Evolutionary conservation across 2,113 vertebrate species (phyloP).

Genomic region (Rhombomys opimus): DNA sequence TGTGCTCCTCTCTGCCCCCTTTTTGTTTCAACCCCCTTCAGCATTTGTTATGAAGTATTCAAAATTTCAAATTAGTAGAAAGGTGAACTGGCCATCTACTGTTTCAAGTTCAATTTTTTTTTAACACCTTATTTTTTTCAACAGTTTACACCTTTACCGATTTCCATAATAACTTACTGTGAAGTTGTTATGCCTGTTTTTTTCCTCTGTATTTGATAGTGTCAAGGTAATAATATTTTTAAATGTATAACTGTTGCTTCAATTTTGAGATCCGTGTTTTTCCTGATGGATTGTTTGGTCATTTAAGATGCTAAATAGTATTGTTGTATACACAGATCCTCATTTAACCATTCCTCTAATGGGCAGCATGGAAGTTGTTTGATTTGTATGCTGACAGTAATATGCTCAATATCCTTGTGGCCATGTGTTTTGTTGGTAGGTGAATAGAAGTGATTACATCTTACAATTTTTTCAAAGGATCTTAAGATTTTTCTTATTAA

Average conservation of each 20-base stretch:
- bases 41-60: not conserved
- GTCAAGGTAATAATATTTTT: not conserved
- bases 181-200: slow-evolving; percentile 1
- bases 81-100: not conserved
- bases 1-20: not conserved
- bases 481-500: not conserved
- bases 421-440: not conserved
- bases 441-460: not conserved
- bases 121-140: not conserved
- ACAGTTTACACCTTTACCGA: not conserved
- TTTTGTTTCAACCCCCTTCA: not conserved
- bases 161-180: not conserved
- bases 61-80: not conserved
- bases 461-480: slow-evolving; percentile 44
- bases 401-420: not conserved
- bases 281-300: not conserved
- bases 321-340: not conserved
- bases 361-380: slow-evolving; percentile 33
- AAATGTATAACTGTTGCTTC: not conserved
- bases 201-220: slow-evolving; percentile 31
- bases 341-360: not conserved
- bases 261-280: slow-evolving; percentile 11
- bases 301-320: not conserved
- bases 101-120: slow-evolving; percentile 20
- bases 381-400: not conserved